Evolutionary conservation across 2,113 vertebrate species (phyloP).

Genomic region (Rhadina sibilatrix): DNA sequence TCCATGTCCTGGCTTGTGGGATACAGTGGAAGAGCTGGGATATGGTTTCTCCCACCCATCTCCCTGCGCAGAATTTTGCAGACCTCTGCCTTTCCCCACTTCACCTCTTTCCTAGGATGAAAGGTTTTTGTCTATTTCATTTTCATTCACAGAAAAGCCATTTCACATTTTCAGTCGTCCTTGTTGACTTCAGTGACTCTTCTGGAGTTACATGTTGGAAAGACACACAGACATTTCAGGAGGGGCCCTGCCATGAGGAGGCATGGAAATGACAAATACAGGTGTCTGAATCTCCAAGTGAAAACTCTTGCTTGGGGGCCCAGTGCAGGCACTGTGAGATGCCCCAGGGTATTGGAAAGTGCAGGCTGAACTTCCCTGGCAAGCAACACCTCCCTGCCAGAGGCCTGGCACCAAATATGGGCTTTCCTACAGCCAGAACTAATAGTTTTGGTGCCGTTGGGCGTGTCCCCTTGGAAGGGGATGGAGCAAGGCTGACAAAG

Average conservation of each 20-base stretch:
- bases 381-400: rapidly evolving
- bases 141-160: neutral
- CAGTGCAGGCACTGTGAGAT: rapidly evolving
- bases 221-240: neutral
- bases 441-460: rapidly evolving
- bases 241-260: neutral
- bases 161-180: neutral
- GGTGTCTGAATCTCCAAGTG: neutral
- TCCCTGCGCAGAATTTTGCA: neutral
- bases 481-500: neutral
- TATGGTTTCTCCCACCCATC: neutral
- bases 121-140: neutral
- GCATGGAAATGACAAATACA: neutral
- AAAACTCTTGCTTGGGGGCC: neutral
- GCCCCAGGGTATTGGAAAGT: neutral
- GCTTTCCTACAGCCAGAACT: neutral
- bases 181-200: neutral
- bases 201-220: neutral
- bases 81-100: neutral
- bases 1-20: neutral
- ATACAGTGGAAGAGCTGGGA: neutral
- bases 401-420: rapidly evolving
- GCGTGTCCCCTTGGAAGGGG: neutral
- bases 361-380: neutral
- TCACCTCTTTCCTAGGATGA: neutral